phyloP scores from a whole-genome alignment of 2,113 vertebrate genomes.

The Spizaetus ornatus region DNA sequence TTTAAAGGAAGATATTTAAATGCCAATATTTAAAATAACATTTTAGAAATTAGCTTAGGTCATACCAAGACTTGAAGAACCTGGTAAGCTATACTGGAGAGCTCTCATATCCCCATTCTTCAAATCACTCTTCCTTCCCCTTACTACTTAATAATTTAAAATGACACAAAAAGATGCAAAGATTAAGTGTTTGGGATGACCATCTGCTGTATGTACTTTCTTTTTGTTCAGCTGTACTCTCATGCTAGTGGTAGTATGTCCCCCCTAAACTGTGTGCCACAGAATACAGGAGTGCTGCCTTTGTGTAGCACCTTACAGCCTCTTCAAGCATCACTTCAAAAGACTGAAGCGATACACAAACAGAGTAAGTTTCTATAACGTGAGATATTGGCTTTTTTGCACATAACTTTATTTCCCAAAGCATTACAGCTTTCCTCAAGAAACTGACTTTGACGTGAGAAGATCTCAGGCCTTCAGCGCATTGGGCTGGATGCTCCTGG shows the following conservation, averaged over 20 bases:
- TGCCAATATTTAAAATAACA: neutral
- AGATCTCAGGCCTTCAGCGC: neutral
- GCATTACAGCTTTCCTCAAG: neutral
- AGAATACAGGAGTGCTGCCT: neutral
- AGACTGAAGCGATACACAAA: neutral
- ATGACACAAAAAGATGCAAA: neutral
- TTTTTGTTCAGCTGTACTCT: neutral
- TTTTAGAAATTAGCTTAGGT: neutral
- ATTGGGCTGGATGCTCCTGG: neutral
- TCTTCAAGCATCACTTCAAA: neutral
- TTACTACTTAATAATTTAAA: neutral
- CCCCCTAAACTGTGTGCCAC: neutral
- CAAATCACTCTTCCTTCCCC: neutral
- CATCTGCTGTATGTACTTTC: neutral
- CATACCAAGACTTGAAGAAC: neutral
- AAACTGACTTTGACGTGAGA: neutral
- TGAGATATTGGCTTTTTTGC: neutral
- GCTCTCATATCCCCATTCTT: neutral
- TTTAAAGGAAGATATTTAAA: neutral
- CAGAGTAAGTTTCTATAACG: neutral
- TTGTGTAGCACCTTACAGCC: no score
- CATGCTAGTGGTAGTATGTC: neutral
- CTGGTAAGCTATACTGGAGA: neutral
- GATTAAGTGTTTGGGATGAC: neutral
- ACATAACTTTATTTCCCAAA: neutral